phyloP scores from a whole-genome alignment of 1,140 invertebrate genomes.

The Pectinophora gossypiella region DNA sequence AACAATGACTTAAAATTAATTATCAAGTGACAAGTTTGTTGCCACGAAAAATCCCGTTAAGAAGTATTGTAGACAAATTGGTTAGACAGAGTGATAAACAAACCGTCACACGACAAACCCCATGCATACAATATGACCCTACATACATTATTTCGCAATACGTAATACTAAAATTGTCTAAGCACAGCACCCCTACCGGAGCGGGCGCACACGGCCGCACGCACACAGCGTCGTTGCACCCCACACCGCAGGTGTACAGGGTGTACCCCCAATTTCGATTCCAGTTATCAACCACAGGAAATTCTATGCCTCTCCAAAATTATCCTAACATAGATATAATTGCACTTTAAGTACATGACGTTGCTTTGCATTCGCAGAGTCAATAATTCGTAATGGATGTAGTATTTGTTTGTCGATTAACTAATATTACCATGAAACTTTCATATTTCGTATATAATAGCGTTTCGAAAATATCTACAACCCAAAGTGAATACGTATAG shows the following conservation, averaged over 20 bases:
- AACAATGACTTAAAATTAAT: no score
- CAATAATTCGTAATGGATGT: no score
- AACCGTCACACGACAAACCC: slow-evolving; percentile 20
- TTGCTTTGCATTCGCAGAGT: no score
- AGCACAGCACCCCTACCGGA: slow-evolving; percentile 51
- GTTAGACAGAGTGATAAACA: neutral
- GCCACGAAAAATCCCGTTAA: neutral
- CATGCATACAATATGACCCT: slow-evolving; percentile 46
- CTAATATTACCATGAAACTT: no score
- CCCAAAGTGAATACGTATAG: no score
- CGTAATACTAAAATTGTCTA: slow-evolving; percentile 69
- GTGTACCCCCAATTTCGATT: slow-evolving; percentile 15
- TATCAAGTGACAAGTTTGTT: no score
- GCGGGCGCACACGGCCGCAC: slow-evolving; percentile 9
- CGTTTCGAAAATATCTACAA: no score
- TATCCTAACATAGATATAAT: no score
- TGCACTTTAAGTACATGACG: no score
- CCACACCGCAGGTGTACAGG: slow-evolving; percentile 37
- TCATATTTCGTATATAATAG: no score
- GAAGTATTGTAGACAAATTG: neutral
- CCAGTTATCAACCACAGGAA: neutral
- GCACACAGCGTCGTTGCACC: slow-evolving; percentile 38
- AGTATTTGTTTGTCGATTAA: no score
- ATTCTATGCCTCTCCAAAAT: no score
- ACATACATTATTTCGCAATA: slow-evolving; percentile 62